Conservation (phyloP, 2,113 vertebrate species). For the Cololabis saira region DNA sequence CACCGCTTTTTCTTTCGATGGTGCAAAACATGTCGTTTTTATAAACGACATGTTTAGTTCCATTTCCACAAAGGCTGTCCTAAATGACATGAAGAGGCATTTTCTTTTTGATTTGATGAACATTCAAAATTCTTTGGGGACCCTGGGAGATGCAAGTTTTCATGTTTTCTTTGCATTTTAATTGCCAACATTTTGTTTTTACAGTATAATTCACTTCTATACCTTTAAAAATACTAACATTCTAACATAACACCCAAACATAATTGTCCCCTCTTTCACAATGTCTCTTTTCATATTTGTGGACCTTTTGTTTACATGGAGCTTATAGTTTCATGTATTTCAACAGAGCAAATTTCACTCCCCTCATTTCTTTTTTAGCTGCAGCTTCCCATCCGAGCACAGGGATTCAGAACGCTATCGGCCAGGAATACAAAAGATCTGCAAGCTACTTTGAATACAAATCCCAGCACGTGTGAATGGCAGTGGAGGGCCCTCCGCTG, state of each 20-base stretch:
- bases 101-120: too few relatives aligned
- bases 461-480: constrained; percentile 75
- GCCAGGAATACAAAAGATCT: constrained; percentile 69
- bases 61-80: neutral
- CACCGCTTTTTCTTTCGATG: constrained; percentile 10
- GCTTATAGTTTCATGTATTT: constrained; percentile 24
- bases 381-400: constrained; percentile 47
- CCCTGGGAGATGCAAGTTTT: neutral
- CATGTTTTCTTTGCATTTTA: neutral
- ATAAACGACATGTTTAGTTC: too few relatives aligned
- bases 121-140: too few relatives aligned
- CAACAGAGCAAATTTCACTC: constrained; percentile 26
- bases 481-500: constrained; percentile 45
- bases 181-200: too few relatives aligned
- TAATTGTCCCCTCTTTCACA: constrained; percentile 4
- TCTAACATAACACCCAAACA: too few relatives aligned
- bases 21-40: too few relatives aligned
- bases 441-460: constrained; percentile 76
- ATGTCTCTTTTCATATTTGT: constrained; percentile 8
- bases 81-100: too few relatives aligned
- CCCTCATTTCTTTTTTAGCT: constrained; percentile 20
- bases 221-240: too few relatives aligned
- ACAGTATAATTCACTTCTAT: too few relatives aligned
- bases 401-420: constrained; percentile 60
- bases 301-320: constrained; percentile 6